phyloP scores from a whole-genome alignment of 2,113 vertebrate species.

The Megatriorchis doriae region DNA sequence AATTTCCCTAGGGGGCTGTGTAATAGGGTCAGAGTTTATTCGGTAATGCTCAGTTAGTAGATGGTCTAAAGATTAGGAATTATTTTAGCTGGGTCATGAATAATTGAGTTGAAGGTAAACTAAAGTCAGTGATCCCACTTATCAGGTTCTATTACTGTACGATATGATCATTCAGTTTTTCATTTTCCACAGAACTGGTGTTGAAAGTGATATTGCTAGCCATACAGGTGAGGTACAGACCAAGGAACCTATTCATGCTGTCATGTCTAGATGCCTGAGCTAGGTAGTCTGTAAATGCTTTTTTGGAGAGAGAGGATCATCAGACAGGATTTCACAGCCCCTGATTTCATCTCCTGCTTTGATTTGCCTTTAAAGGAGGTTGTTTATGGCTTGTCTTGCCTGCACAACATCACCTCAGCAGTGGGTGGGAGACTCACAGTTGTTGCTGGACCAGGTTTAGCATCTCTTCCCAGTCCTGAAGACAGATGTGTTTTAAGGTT shows the following conservation, averaged over 20 bases:
- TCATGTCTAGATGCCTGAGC: neutral
- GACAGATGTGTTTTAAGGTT: neutral
- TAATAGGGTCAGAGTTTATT: slow-evolving; percentile 41
- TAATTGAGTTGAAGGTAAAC: slow-evolving; percentile 8
- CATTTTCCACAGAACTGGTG: neutral
- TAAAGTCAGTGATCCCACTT: neutral
- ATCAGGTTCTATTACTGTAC: neutral
- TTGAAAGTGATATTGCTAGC: neutral
- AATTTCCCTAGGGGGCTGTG: neutral
- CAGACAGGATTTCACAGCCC: neutral
- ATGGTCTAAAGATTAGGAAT: neutral
- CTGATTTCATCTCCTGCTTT: neutral
- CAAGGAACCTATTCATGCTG: neutral
- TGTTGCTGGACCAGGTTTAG: neutral
- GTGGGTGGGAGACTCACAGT: neutral
- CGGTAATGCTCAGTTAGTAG: neutral
- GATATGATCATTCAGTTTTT: neutral
- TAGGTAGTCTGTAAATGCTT: neutral
- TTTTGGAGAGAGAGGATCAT: neutral
- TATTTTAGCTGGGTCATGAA: neutral
- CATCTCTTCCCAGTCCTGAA: neutral
- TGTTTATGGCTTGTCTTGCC: neutral
- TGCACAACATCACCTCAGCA: neutral
- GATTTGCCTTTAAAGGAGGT: neutral
- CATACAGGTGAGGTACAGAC: neutral